Conservation (phyloP, 37 sponge, comb jelly and placozoan genomes). For the Halichondria panicea region DNA sequence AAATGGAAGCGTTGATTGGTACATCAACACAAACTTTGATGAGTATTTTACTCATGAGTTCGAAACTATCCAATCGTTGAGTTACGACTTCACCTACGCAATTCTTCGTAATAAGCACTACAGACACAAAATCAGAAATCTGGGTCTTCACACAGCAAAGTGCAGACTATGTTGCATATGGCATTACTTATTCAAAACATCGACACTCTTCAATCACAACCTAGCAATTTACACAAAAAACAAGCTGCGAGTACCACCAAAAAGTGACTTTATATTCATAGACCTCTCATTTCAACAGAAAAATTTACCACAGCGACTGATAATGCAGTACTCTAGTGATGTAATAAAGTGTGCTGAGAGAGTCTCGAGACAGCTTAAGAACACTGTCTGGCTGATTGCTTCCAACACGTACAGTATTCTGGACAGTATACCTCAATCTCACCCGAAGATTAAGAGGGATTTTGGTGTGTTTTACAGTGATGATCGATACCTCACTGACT, state of each 20-base stretch:
- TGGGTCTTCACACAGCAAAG: constrained; percentile 23
- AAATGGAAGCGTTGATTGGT: not conserved
- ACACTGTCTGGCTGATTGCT: constrained; percentile 12
- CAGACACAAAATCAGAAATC: not conserved
- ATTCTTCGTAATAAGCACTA: constrained; percentile 19
- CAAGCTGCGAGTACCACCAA: not conserved
- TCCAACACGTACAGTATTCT: constrained; percentile 13
- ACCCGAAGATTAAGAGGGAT: not conserved
- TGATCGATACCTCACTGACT: constrained; percentile 18
- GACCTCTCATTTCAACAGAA: constrained; percentile 1
- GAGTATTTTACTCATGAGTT: constrained; percentile 14
- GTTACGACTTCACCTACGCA: constrained; percentile 35
- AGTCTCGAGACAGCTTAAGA: not conserved
- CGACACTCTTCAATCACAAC: not conserved
- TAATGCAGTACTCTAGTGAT: not conserved
- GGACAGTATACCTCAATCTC: not conserved
- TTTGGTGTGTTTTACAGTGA: not conserved
- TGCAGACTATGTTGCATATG: constrained; percentile 27
- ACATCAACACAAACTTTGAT: constrained; percentile 14
- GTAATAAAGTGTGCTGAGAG: constrained; percentile 3
- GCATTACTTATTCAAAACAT: constrained; percentile 15
- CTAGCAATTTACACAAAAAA: not conserved
- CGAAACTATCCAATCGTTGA: constrained; percentile 19
- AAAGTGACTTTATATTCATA: constrained; percentile 7
- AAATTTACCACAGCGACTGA: not conserved